Conservation (phyloP, 1,140 invertebrate genomes). For the Theocolax elegans region DNA sequence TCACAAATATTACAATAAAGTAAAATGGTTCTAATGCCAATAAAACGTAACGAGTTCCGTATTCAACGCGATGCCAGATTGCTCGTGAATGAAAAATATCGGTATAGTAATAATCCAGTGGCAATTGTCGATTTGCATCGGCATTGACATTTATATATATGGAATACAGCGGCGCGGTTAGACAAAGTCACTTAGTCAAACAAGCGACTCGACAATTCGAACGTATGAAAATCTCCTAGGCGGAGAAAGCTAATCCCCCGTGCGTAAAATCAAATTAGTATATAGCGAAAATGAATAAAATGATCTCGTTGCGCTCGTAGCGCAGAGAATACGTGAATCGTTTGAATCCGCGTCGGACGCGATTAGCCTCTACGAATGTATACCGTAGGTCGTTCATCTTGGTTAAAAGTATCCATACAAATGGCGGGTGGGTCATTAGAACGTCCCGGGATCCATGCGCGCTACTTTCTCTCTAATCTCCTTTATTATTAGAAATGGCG, state of each 20-base stretch:
- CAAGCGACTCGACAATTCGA: constrained; percentile 22
- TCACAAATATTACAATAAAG: too few species aligned
- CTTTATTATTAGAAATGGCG: constrained; percentile 41
- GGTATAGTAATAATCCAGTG: too few species aligned
- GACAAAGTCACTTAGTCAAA: neutral
- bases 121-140: too few species aligned
- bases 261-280: too few species aligned
- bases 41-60: too few species aligned
- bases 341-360: constrained; percentile 11
- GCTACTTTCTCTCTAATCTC: constrained; percentile 30
- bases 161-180: too few species aligned
- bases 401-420: constrained; percentile 6
- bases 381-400: constrained; percentile 12
- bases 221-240: neutral
- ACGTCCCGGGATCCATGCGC: neutral
- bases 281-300: neutral
- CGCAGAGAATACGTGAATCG: too few species aligned
- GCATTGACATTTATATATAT: too few species aligned
- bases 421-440: neutral
- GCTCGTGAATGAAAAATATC: too few species aligned
- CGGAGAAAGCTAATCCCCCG: neutral
- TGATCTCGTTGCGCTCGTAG: too few species aligned
- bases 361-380: constrained; percentile 20
- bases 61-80: too few species aligned
- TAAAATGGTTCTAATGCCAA: too few species aligned